These are phyloP conservation scores for Merodon equestris DNA, from an alignment of 2,888 invertebrate genomes.

Conservation along the genomic window DNA sequence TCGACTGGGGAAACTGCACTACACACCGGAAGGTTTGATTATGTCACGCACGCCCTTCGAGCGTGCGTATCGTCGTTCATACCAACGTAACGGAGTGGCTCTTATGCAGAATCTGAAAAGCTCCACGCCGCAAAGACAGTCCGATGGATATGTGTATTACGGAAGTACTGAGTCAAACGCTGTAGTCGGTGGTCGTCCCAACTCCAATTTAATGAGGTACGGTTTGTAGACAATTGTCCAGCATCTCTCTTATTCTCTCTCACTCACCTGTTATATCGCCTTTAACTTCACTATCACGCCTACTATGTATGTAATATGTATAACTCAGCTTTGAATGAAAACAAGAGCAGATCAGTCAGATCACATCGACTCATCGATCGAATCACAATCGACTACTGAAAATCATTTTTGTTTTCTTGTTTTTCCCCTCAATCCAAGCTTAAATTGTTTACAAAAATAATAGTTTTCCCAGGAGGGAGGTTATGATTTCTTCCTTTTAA, in stretches of 20 bases:
- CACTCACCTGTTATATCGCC: constrained; percentile 22
- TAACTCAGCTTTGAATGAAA: constrained; percentile 39
- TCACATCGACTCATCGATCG: constrained; percentile 1
- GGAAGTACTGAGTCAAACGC: constrained; percentile 47
- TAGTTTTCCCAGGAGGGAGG: too few relatives aligned
- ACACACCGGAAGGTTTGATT: constrained; percentile 71
- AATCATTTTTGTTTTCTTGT: constrained; percentile 13
- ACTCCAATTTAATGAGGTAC: constrained; percentile 69
- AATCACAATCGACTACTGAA: constrained; percentile 9
- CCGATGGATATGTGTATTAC: constrained; percentile 72
- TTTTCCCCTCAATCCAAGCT: not conserved
- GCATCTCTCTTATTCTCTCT: constrained; percentile 28
- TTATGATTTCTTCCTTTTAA: too few relatives aligned
- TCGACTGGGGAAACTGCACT: constrained; percentile 70
- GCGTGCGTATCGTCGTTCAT: constrained; percentile 77
- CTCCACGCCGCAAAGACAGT: constrained; percentile 75
- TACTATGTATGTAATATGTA: constrained; percentile 9
- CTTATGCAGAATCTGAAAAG: constrained; percentile 71
- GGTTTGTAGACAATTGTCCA: constrained; percentile 57
- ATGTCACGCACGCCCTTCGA: constrained; percentile 78
- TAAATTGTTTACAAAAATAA: too few relatives aligned
- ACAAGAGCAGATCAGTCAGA: constrained; percentile 17
- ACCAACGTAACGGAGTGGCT: constrained; percentile 43
- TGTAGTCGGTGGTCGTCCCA: constrained; percentile 50
- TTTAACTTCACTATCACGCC: constrained; percentile 51